These are phyloP conservation scores for Manis crassicaudata DNA, from an alignment of 2,797 vertebrate genomes.

Conservation along the genomic window DNA sequence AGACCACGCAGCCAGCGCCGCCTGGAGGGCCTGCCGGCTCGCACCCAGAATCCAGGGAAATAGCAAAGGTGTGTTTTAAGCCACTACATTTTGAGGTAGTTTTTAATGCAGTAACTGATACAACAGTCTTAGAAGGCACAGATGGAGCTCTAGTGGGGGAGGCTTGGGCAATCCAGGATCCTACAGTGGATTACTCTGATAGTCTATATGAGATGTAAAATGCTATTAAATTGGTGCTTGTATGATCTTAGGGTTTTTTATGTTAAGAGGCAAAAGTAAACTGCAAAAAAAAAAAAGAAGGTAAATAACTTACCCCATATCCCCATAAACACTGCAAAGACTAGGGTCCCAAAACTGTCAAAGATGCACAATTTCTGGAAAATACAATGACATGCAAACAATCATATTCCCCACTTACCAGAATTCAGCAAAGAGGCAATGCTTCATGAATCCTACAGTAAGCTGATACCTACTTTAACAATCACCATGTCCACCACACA, in stretches of 20 bases:
- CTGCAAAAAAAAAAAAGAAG: slow-evolving; percentile 8
- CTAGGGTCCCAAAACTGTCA: slow-evolving; percentile 95
- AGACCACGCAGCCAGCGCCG: not conserved
- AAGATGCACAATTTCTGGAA: slow-evolving; percentile 96
- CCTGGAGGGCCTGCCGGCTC: not conserved
- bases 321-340: slow-evolving; percentile 97
- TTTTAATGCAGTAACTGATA: not conserved
- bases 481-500: not conserved
- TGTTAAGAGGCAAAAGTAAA: slow-evolving; percentile 66
- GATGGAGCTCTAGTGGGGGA: not conserved
- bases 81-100: not conserved
- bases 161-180: not conserved
- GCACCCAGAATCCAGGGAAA: not conserved
- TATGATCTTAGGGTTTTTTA: slow-evolving; percentile 1
- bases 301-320: slow-evolving; percentile 93
- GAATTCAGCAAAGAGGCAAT: not conserved
- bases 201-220: not conserved
- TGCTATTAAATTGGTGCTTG: not conserved
- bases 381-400: slow-evolving; percentile 57
- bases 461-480: not conserved
- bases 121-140: not conserved
- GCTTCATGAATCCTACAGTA: not conserved
- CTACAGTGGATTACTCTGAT: not conserved
- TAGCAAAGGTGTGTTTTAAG: not conserved
- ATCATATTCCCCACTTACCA: not conserved